A percentile compares a stretch with the other conserved stretches of the same genome.
Conservation (phyloP, 1,140 invertebrate species). For the Rhynchophorus ferrugineus region DNA sequence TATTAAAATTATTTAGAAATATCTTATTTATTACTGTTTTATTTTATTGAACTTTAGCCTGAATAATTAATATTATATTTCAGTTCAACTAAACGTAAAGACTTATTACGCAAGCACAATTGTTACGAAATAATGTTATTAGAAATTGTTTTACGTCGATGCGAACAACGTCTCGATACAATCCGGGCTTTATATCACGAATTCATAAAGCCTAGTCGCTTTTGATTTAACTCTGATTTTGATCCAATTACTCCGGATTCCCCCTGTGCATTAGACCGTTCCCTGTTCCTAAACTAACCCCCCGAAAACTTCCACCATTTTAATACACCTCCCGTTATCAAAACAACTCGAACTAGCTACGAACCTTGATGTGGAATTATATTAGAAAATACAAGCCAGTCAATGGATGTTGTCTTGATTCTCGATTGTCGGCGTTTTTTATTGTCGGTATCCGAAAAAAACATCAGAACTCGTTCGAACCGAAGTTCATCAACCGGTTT, state of each 20-base stretch:
- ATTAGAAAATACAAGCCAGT: conserved; percentile 15
- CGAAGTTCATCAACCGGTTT: too few species aligned
- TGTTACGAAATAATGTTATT: background rate
- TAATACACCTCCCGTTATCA: conserved; percentile 16
- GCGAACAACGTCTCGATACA: background rate
- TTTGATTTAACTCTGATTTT: conserved; percentile 20
- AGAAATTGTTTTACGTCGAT: background rate
- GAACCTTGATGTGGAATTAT: conserved; percentile 18
- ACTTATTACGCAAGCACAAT: too few species aligned
- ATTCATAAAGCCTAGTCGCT: conserved; percentile 8
- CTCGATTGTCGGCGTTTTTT: too few species aligned
- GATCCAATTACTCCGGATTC: conserved; percentile 18
- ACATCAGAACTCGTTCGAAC: too few species aligned
- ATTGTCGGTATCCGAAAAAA: too few species aligned
- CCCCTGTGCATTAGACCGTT: conserved; percentile 19
- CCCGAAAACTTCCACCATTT: conserved; percentile 10
- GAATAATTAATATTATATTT: too few species aligned
- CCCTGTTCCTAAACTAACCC: conserved; percentile 9
- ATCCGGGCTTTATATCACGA: background rate
- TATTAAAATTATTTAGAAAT: too few species aligned
- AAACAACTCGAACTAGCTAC: conserved; percentile 19
- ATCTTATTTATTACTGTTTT: too few species aligned
- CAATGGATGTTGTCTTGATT: conserved; percentile 9
- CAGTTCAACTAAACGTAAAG: too few species aligned
- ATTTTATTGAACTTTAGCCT: too few species aligned